Conservation (phyloP, 1,140 invertebrate genomes). For the Trinorchestia longiramus region DNA sequence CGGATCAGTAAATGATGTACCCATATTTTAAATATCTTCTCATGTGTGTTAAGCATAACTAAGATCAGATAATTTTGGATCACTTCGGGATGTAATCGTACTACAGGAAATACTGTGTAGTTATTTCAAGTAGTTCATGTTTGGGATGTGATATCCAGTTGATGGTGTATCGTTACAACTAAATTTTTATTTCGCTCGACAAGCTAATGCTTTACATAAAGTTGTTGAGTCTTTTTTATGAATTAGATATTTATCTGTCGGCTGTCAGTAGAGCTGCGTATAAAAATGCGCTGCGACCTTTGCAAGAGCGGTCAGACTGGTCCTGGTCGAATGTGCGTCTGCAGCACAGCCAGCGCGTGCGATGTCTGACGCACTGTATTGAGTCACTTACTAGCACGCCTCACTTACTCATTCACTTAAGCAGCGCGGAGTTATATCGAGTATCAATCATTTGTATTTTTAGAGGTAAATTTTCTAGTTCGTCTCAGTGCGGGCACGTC, state of each 20-base stretch:
- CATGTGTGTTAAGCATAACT: background rate
- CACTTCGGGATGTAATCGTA: no score
- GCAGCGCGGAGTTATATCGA: background rate
- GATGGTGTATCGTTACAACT: background rate
- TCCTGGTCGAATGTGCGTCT: background rate
- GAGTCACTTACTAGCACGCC: background rate
- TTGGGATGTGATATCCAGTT: background rate
- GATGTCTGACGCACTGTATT: background rate
- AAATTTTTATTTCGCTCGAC: background rate
- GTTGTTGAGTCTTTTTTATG: background rate
- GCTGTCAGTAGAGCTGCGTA: background rate
- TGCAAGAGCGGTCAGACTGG: background rate
- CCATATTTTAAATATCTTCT: no score
- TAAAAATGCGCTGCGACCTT: background rate
- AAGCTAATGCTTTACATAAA: background rate
- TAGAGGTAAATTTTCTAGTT: no score
- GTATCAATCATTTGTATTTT: background rate
- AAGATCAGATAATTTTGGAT: no score
- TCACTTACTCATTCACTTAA: background rate
- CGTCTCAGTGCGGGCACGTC: no score
- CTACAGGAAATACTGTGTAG: background rate
- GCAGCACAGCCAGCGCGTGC: background rate
- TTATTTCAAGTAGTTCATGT: background rate
- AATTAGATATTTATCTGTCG: background rate
- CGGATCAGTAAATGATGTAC: background rate